Percentiles rank a stretch among this genome's conserved stretches.
Evolutionary conservation across 2,888 invertebrate species (phyloP).

Genomic region (Rutpela maculata): DNA sequence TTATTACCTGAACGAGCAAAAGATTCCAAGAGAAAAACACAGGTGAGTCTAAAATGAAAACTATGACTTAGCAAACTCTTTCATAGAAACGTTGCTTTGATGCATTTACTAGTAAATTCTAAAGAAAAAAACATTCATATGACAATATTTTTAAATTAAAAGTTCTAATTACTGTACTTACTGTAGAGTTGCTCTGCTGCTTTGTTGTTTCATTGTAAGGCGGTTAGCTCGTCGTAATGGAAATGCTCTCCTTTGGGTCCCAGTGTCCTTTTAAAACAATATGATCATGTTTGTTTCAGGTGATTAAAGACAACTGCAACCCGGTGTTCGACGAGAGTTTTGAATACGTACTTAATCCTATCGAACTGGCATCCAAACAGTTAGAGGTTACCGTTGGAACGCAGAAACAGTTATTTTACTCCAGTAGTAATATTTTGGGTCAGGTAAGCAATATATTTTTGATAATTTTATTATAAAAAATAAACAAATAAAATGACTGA

Average conservation of each 20-base stretch:
- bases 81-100: no score
- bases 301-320: slow-evolving; percentile 91
- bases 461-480: neutral
- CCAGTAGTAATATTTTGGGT: slow-evolving; percentile 89
- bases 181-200: no score
- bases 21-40: slow-evolving; percentile 91
- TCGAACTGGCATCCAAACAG: slow-evolving; percentile 85
- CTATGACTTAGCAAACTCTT: no score
- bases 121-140: no score
- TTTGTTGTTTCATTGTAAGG: no score
- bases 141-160: no score
- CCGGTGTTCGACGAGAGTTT: slow-evolving; percentile 94
- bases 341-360: slow-evolving; percentile 89
- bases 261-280: neutral
- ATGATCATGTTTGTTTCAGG: slow-evolving; percentile 71
- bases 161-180: no score
- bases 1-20: slow-evolving; percentile 89
- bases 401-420: slow-evolving; percentile 87
- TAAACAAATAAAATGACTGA: no score
- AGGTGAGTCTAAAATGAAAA: slow-evolving; percentile 76
- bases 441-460: slow-evolving; percentile 77
- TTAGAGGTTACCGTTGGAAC: slow-evolving; percentile 92
- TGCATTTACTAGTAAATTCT: no score
- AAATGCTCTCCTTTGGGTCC: neutral
- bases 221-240: no score